A percentile compares a stretch with the other conserved stretches of the same genome.
Conservation (phyloP, 2,113 vertebrate species). For the Falcunculus frontatus region DNA sequence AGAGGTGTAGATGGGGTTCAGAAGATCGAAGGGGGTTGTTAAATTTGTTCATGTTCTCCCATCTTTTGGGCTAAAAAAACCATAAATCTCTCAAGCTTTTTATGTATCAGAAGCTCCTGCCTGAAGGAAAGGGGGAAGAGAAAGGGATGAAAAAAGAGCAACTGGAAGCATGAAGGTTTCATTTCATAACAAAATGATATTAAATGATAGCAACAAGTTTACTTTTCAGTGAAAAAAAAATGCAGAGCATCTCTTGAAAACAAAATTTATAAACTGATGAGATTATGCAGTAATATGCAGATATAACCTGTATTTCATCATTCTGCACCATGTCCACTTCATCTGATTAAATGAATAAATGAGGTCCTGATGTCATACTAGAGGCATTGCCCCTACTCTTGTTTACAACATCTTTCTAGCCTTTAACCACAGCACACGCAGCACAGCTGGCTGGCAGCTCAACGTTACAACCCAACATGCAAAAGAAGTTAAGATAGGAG, state of each 20-base stretch:
- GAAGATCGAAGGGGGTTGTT: accelerated
- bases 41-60: neutral
- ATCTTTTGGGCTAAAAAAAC: neutral
- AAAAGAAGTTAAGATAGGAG: conserved; percentile 11
- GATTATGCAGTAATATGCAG: neutral
- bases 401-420: conserved; percentile 29
- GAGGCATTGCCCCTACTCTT: neutral
- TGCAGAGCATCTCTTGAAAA: neutral
- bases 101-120: neutral
- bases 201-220: neutral
- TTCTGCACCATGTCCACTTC: neutral
- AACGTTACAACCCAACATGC: neutral
- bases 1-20: neutral
- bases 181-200: neutral
- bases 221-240: neutral
- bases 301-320: conserved; percentile 3
- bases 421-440: conserved; percentile 17
- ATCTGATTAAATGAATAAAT: conserved; percentile 32
- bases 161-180: neutral
- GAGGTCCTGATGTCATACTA: neutral
- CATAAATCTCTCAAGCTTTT: neutral
- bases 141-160: neutral
- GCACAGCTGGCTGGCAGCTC: conserved; percentile 38
- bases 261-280: neutral
- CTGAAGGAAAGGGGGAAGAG: neutral